Base-by-base conservation (phyloP, 2,113 vertebrate genomes). In the Crocuta crocuta region DNA sequence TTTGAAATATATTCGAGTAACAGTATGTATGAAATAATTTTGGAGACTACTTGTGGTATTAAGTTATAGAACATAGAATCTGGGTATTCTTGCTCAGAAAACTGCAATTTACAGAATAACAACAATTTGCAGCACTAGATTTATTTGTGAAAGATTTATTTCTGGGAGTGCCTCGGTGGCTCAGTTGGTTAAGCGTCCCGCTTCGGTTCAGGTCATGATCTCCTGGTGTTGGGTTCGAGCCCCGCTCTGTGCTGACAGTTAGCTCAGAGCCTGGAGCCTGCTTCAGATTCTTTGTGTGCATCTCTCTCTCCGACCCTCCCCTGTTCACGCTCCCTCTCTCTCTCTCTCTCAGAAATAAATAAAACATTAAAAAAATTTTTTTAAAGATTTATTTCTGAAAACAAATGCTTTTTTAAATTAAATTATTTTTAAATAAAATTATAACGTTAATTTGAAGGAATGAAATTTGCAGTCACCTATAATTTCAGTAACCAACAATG, bases 1-100 rank as follows among this genome's bases (percentile, higher is more conserved):
- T 91, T 91, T 55, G 43, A 91, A 91, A n/a, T 65, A 85, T 66
- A 35, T 86, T 85, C 53, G 50, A 90, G 35, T 94, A 91, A 85
- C 31, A 66, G 17, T 66, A 81, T 65, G 86, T 80, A 74, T 3
- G 55, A 86, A 45, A 33, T 48, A 66, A 89, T 50, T 89, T 89
- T 89, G 5, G 50, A 63, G 58, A 91, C 61, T 45, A 58, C 70
- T 17, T 66, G 35, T 89, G 39, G 10, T 39, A 23, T 96, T 92
- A 74, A 88, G 31, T 16, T 58, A 70, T 28, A 61, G 31, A n/a
- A 48, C 12, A 81, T 4, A 94, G 31, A 70, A 73, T 66, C 16
- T 74, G 31, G 58, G 11, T 83, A 21, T 91, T 71, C n/a, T 82
- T 74, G 19, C 50, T 78, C 31, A 87, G 23, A 95, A 80, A 86